Base-by-base conservation (phyloP, 2,797 vertebrate genomes). In the Tiaroga cobitis region DNA sequence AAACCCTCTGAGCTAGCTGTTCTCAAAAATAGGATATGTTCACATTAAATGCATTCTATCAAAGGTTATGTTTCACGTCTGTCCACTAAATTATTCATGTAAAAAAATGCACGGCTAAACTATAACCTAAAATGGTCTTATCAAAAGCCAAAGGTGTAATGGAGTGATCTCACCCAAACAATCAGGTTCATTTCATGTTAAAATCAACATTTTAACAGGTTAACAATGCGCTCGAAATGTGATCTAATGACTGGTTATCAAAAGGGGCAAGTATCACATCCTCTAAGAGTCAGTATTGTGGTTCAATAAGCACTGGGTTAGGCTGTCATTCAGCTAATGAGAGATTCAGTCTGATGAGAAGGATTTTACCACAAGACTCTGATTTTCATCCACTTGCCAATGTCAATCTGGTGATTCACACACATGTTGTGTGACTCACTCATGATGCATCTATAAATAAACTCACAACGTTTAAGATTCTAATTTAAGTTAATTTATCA, bases 71-170 rank as follows among this genome's bases (percentile, higher is more conserved):
- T 34, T 70, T 81, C 24, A 41, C 65, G 1, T 84, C 46, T 46
- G 82, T 78, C 46, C 41, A 68, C 39, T 81, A n/a, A 32, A 85
- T 87, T 73, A 87, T 83, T 86, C 15, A 87, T 69, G 72, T 21
- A 19, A 67, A 87, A 85, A 18, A 18, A 68, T 37, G 13, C 72
- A 32, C 6, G 0, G 18, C 18, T 19, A 29, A 72, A 43, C 37
- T 24, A 8, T 29, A 72, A 72, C 26, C 24, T 4, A 70, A 54
- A 69, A 76, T 26, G n/a, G 21, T 56, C 29, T 54, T 10, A 51
- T 51, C 10, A 24, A 37, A 54, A 37, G 73, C 37, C 18, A 51
- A 75, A 34, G 8, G 3, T 26, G 6, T 72, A 43, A 72, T 16
- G 37, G 68, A 39, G 67, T 74, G 43, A 10, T 51, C 72, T 21